Percentiles rank a stretch among this genome's conserved stretches.
Conservation (phyloP, 35 echinoderm and acorn worm genomes). For the Heliocidaris tuberculata region DNA sequence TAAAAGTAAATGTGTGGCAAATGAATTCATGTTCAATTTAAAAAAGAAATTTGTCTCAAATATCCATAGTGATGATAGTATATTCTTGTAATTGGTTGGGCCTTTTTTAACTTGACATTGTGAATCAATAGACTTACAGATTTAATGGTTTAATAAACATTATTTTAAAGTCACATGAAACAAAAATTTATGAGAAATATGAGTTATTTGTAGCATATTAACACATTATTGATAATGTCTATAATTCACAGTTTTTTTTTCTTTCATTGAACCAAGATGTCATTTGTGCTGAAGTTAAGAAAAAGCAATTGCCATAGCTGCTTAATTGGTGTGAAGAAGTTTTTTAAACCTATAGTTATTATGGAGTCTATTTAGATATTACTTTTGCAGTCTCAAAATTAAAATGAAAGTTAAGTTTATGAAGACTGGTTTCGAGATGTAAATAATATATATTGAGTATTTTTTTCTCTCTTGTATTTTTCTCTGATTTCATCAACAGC, state of each 20-base stretch:
- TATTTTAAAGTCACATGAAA: too few relatives aligned
- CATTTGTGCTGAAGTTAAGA: too few relatives aligned
- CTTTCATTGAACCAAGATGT: too few relatives aligned
- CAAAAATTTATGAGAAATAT: too few relatives aligned
- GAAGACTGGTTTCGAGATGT: background rate
- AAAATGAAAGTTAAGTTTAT: background rate
- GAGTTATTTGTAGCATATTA: too few relatives aligned
- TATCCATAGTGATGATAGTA: background rate
- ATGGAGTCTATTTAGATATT: background rate
- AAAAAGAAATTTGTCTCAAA: background rate
- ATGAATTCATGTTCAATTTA: background rate
- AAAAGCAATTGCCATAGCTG: too few relatives aligned
- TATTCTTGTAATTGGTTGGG: background rate
- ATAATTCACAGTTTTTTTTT: too few relatives aligned
- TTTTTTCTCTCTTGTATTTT: background rate
- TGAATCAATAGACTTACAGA: background rate
- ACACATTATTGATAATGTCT: too few relatives aligned
- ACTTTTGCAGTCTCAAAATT: background rate
- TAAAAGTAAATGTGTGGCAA: background rate
- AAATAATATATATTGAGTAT: background rate
- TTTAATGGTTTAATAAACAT: too few relatives aligned
- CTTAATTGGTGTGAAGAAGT: background rate
- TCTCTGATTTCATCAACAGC: slow-evolving; percentile 59
- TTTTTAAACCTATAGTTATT: background rate
- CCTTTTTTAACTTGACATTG: background rate